phyloP scores from a whole-genome alignment of 2,888 invertebrate species.

The Ametastegia equiseti region DNA sequence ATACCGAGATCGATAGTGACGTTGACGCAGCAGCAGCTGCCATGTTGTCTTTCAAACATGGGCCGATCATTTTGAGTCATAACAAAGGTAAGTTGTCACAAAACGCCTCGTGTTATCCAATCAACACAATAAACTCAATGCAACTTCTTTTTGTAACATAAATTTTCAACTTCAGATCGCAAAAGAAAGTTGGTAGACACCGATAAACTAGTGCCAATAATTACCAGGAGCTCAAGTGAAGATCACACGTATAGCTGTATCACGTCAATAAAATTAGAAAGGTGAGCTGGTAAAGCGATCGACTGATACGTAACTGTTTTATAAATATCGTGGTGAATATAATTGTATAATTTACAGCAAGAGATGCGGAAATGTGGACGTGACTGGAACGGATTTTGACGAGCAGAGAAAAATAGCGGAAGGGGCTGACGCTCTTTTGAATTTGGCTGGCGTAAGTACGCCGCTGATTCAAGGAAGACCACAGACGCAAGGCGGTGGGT shows the following conservation, averaged over 20 bases:
- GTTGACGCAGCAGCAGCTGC: conserved; percentile 90
- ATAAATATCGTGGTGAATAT: not conserved
- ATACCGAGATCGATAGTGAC: conserved; percentile 80
- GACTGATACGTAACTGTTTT: not conserved
- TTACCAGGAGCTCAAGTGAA: conserved; percentile 92
- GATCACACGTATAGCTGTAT: conserved; percentile 92
- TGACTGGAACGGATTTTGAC: conserved; percentile 78
- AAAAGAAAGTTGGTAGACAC: conserved; percentile 68
- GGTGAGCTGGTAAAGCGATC: conserved; percentile 58
- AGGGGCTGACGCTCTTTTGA: conserved; percentile 88
- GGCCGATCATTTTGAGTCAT: conserved; percentile 81
- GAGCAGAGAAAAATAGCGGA: conserved; percentile 86
- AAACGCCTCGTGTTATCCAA: too few relatives aligned
- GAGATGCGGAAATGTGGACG: conserved; percentile 59
- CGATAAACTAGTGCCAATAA: conserved; percentile 79
- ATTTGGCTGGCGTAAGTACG: conserved; percentile 83
- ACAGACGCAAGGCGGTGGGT: conserved; percentile 47
- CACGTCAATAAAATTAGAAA: conserved; percentile 70
- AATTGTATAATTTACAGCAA: conserved; percentile 58
- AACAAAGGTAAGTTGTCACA: conserved; percentile 67
- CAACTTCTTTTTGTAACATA: too few relatives aligned
- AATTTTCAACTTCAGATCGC: conserved; percentile 63
- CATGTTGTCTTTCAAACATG: conserved; percentile 92
- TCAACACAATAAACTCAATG: too few relatives aligned
- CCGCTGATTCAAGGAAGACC: conserved; percentile 62